Evolutionary conservation across 2,113 vertebrate genomes (phyloP).

Genomic region (Propithecus coquereli): DNA sequence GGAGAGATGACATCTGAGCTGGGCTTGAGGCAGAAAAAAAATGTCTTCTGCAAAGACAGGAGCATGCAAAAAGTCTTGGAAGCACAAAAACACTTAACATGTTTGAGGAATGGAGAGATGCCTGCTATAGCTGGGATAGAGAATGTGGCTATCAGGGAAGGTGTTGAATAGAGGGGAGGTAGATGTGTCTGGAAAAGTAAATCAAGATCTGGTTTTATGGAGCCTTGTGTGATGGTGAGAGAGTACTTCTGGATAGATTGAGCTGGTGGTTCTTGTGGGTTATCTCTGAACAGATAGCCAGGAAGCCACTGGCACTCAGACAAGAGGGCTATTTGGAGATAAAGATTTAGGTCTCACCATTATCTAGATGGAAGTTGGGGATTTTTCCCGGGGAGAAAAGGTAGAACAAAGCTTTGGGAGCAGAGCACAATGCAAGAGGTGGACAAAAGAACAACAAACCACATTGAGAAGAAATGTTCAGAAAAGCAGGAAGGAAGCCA

Average conservation of each 20-base stretch:
- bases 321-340: not conserved
- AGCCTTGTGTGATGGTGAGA: not conserved
- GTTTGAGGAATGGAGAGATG: not conserved
- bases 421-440: not conserved
- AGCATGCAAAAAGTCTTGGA: not conserved
- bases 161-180: not conserved
- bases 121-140: not conserved
- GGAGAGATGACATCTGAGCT: not conserved
- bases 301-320: not conserved
- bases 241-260: not conserved
- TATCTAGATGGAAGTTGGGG: not conserved
- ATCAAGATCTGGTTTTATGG: not conserved
- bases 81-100: not conserved
- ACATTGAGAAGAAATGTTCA: not conserved
- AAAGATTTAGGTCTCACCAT: not conserved
- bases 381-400: not conserved
- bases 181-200: not conserved
- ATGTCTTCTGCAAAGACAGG: not conserved
- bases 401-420: not conserved
- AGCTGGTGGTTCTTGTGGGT: not conserved
- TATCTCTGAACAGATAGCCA: not conserved
- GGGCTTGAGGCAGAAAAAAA: not conserved
- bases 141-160: not conserved
- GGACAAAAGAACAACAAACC: not conserved
- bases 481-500: not conserved